These are phyloP conservation scores for Arnoldichthys spilopterus DNA, from an alignment of 2,797 vertebrate genomes.

Conservation along the genomic window DNA sequence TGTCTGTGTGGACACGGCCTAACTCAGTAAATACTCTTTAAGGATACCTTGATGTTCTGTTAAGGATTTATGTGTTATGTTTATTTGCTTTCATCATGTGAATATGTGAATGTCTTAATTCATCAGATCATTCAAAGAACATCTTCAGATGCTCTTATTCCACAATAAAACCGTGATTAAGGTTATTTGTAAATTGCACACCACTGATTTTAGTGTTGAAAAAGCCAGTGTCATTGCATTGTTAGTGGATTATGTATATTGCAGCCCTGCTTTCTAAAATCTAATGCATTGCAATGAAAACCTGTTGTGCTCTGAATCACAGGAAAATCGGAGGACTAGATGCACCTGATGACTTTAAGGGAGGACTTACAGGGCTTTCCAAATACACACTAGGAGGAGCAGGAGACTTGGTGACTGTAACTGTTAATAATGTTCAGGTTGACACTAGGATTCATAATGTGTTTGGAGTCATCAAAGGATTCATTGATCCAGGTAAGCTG, in stretches of 20 bases:
- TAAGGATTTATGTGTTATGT: neutral
- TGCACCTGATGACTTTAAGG: constrained; percentile 44
- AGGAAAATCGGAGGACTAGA: constrained; percentile 77
- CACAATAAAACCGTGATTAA: too few species aligned
- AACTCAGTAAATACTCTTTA: too few species aligned
- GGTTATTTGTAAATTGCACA: too few species aligned
- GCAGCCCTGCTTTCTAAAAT: neutral
- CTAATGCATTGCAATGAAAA: neutral
- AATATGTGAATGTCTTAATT: neutral
- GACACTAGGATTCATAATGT: constrained; percentile 86
- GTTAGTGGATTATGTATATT: neutral
- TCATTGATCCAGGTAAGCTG: constrained; percentile 85
- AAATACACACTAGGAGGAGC: constrained; percentile 67
- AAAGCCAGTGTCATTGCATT: too few species aligned
- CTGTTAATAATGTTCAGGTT: constrained; percentile 80
- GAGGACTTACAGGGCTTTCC: neutral
- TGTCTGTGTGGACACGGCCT: too few species aligned
- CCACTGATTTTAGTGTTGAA: too few species aligned
- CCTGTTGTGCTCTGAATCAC: neutral
- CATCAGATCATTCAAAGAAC: neutral
- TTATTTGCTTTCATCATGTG: too few species aligned
- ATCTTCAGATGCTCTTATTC: neutral
- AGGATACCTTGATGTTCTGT: neutral
- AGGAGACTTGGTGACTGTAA: constrained; percentile 68
- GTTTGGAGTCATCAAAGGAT: constrained; percentile 90